Evolutionary conservation across 2,113 vertebrate species (phyloP).

Genomic region (Ageneiosus marmoratus): DNA sequence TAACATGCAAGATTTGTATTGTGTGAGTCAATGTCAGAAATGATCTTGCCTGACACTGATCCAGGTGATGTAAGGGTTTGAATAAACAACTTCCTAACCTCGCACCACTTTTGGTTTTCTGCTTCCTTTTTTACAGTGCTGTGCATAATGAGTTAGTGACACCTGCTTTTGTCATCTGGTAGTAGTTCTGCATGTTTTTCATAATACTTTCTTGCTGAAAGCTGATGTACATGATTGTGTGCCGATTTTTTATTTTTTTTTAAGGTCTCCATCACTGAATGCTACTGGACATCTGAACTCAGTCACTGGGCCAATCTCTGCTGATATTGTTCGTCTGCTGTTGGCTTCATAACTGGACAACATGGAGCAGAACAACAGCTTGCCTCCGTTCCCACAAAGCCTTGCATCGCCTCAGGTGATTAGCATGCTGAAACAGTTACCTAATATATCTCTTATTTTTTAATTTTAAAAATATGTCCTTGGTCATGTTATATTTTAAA

Average conservation of each 20-base stretch:
- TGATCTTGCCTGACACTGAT: too few species aligned
- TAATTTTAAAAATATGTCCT: not conserved
- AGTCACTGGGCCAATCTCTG: not conserved
- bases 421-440: not conserved
- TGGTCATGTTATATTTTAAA: not conserved
- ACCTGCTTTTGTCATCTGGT: not conserved
- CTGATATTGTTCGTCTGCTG: constrained; percentile 14
- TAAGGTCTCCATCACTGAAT: not conserved
- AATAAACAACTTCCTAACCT: not conserved
- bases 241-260: not conserved
- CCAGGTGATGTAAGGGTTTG: too few species aligned
- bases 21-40: not conserved
- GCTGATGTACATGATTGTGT: not conserved
- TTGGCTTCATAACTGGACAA: constrained; percentile 59
- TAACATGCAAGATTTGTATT: not conserved
- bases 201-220: too few species aligned
- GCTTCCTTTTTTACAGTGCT: not conserved
- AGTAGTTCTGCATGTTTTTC: not conserved
- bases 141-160: not conserved
- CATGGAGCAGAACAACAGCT: constrained; percentile 98
- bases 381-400: constrained; percentile 87
- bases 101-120: not conserved
- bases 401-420: constrained; percentile 94
- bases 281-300: constrained; percentile 9
- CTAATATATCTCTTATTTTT: not conserved